Base-by-base conservation (phyloP, 2,888 invertebrate species). In the Philhelius pedissequus region DNA sequence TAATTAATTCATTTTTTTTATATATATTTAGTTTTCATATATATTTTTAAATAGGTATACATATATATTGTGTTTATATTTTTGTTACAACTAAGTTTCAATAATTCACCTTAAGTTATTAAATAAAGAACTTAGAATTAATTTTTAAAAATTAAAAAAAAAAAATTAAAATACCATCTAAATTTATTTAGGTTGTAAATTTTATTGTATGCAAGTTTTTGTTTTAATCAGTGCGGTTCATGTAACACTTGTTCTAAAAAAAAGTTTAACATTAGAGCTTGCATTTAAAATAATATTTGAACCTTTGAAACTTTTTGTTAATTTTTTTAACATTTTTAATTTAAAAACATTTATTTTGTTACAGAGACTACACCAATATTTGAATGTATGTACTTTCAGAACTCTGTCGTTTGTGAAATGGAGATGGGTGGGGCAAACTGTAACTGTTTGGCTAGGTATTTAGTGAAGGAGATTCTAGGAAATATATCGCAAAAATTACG, bases 201-300 rank as follows among this genome's bases (percentile, higher is more conserved):
- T 20, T 56, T 20, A 30, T 35, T 32, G 18, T 56, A 45, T 38
- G 35, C 22, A 56, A 56, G 20, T 58, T 40, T 60, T 66, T 60
- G 38, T 60, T 69, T 58, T 20, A 40, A 32, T 71, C 38, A 66
- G 48, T 76, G 64, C 50, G 56, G 35, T 52, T 35, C 15, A 22
- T 56, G 54, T 62, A 40, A 68, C 69, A 62, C 35, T 56, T 25
- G 0, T 56, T n/a, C 56, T 56, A 2, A 40, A 40, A 32, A n/a
- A 18, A 15, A 50, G 32, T 43, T 54, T 45, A 22, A 25, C 22
- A 6, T 54, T 56, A 68, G 50, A 43, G 32, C 45, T 35, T 66
- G 60, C 35, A 56, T 35, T 11, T 56, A 22, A 32, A 32, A 45
- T 45, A 3, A 58, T 48, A 38, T 74, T 75, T 50, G 58, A 66